These are phyloP conservation scores for Sterna hirundo DNA, from an alignment of 2,113 vertebrate genomes.

Conservation along the genomic window DNA sequence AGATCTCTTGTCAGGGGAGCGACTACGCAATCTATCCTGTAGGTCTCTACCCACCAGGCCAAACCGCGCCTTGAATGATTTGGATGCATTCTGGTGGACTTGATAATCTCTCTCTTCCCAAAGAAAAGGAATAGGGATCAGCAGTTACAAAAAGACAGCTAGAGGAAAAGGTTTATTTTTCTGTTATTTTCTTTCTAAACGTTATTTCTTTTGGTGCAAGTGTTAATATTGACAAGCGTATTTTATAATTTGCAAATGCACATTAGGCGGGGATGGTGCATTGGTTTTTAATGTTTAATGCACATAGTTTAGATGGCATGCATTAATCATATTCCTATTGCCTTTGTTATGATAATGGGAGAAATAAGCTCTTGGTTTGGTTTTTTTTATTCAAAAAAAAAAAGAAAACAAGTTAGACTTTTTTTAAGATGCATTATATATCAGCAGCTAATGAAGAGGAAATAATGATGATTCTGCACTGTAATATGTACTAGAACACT, in stretches of 20 bases:
- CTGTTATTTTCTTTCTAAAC: background rate
- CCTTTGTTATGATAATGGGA: slow-evolving; percentile 20
- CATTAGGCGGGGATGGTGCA: background rate
- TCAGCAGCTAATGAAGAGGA: slow-evolving; percentile 73
- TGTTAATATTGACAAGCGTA: background rate
- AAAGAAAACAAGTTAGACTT: background rate
- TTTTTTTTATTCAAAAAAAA: background rate
- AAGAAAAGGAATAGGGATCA: background rate
- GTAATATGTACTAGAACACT: slow-evolving; percentile 62
- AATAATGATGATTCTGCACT: slow-evolving; percentile 72
- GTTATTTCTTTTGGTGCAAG: background rate
- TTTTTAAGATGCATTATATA: slow-evolving; percentile 28
- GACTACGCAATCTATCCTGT: background rate
- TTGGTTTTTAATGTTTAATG: slow-evolving; percentile 24
- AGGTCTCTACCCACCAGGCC: background rate
- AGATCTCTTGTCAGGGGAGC: background rate
- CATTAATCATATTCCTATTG: slow-evolving; percentile 44
- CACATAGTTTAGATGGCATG: slow-evolving; percentile 12
- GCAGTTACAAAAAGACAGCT: background rate
- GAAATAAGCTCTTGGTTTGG: background rate
- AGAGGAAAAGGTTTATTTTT: background rate
- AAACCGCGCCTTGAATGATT: background rate
- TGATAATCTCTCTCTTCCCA: background rate
- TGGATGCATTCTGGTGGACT: background rate
- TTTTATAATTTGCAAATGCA: background rate